Base-by-base conservation (phyloP, 2,797 vertebrate species). In the Sebastes variabilis region DNA sequence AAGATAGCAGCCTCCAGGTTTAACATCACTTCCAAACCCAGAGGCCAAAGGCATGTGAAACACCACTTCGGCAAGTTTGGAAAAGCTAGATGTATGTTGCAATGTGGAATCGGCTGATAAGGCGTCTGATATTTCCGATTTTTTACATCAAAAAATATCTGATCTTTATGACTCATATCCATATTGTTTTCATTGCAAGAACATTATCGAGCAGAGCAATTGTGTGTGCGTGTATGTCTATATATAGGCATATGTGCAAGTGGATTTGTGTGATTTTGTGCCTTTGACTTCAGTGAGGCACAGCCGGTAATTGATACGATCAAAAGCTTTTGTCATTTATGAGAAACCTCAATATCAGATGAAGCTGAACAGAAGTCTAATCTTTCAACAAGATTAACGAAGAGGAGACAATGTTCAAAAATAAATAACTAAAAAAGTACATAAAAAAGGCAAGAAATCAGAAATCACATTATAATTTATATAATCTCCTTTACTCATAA, bases 331-430 rank as follows among this genome's bases (percentile, higher is more conserved):
- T 92, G 89, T 92, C 94, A 84, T 94, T 93, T 81, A 92, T 93
- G 87, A 94, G 90, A 93, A 92, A 86, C 68, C 86, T 92, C 88
- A 85, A 83, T 88, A 92, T 93, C 90, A 90, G 90, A 95, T 94
- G 87, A 92, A 82, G 83, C 75, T 36, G 70, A 91, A 91, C 84
- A 84, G 90, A 92, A 90, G 79, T 94, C 73, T 91, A 93, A 95
- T 95, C 91, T 95, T 88, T 91, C 75, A 82, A 89, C 86, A 85
- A 90, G 92, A 94, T 93, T 94, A 94, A 89, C 83, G 89, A 75
- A 89, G 86, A 90, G 68, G 32, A 88, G 81, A 84, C 82, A 72
- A 77, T 84, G 80, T 82, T 92, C 49, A 80, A 81, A 86, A 76
- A 87, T 54, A 89, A 72, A 58, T 83, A 80, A 81, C 81, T 67